Conservation (phyloP, 2,113 vertebrate species). For the Zosterops hypoxanthus region DNA sequence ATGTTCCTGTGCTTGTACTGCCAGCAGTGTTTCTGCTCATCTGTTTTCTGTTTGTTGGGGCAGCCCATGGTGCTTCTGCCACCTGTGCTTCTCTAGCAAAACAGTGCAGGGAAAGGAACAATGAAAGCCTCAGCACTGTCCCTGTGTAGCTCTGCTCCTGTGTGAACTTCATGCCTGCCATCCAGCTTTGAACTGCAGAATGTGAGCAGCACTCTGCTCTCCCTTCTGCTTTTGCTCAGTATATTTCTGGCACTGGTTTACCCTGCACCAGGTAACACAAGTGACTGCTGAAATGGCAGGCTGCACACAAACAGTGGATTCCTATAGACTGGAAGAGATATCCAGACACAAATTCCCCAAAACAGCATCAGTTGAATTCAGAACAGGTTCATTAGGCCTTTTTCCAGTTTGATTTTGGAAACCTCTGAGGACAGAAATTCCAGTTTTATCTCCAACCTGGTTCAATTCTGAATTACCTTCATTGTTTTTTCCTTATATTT, state of each 20-base stretch:
- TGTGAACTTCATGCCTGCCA: rapidly evolving
- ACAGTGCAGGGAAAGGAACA: not conserved
- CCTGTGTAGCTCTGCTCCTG: not conserved
- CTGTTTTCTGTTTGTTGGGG: not conserved
- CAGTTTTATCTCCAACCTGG: not conserved
- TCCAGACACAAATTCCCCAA: not conserved
- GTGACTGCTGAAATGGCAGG: not conserved
- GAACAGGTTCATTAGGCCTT: not conserved
- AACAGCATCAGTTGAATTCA: not conserved
- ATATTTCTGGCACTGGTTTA: not conserved
- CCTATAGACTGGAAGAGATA: not conserved
- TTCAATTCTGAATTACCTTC: not conserved
- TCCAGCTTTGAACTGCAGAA: not conserved
- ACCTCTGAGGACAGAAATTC: not conserved
- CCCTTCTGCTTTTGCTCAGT: not conserved
- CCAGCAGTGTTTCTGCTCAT: not conserved
- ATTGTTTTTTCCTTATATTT: not conserved
- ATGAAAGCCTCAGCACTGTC: not conserved
- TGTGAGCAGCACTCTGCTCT: rapidly evolving
- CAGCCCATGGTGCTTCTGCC: not conserved
- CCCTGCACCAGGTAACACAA: not conserved
- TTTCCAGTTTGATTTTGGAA: not conserved
- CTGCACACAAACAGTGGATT: not conserved
- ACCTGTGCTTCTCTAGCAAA: not conserved
- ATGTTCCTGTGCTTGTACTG: rapidly evolving